phyloP scores from a whole-genome alignment of 1,140 invertebrate species.

The Calephelis nemesis region DNA sequence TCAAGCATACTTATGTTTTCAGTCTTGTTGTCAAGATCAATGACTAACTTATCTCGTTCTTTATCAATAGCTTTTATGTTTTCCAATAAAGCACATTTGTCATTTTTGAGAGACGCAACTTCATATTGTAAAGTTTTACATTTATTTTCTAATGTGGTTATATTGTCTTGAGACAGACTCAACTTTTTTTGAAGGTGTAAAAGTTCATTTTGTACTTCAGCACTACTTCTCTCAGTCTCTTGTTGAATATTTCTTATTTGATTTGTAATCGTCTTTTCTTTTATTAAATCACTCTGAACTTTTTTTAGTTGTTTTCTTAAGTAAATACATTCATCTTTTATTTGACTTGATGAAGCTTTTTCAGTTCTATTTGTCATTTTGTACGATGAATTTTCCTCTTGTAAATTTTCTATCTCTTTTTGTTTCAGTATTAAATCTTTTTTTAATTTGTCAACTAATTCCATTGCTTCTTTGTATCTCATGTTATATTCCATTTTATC shows the following conservation, averaged over 20 bases:
- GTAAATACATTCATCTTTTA: conserved; percentile 70
- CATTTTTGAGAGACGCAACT: conserved; percentile 77
- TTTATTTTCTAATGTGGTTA: conserved; percentile 78
- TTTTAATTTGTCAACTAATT: conserved; percentile 63
- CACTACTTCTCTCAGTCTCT: conserved; percentile 81
- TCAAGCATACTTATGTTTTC: conserved; percentile 80
- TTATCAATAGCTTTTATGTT: conserved; percentile 80
- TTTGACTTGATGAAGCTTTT: conserved; percentile 57
- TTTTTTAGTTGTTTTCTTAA: conserved; percentile 71
- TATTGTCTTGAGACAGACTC: conserved; percentile 74
- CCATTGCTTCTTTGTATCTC: conserved; percentile 56
- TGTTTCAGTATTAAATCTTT: conserved; percentile 63
- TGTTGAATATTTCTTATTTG: conserved; percentile 81
- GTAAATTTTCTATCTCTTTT: conserved; percentile 61
- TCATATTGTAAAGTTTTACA: conserved; percentile 79
- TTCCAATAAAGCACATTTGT: conserved; percentile 78
- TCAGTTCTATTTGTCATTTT: conserved; percentile 66
- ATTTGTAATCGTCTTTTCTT: conserved; percentile 71
- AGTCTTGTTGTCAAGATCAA: conserved; percentile 81
- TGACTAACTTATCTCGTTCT: conserved; percentile 81
- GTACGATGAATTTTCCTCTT: conserved; percentile 71
- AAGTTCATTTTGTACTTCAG: conserved; percentile 80
- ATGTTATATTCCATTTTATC: conserved; percentile 64
- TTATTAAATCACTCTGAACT: conserved; percentile 66
- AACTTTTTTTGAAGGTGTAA: conserved; percentile 79